Evolutionary conservation across 2,888 invertebrate species (phyloP).

Genomic region (Drosophila vallismaia): DNA sequence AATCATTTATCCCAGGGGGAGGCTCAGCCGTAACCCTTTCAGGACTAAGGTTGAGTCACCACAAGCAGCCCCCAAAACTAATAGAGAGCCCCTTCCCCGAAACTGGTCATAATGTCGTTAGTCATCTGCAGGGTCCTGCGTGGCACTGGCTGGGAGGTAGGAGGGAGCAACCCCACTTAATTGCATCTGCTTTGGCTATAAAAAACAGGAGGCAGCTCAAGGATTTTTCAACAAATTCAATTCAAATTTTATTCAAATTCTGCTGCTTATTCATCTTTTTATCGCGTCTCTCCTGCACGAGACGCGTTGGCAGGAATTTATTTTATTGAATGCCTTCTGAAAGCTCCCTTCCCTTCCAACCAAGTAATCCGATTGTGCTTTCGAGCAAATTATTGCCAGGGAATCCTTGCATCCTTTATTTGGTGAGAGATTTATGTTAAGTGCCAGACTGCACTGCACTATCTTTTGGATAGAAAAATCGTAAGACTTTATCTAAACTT

Average conservation of each 20-base stretch:
- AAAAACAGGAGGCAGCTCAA: slow-evolving; percentile 41
- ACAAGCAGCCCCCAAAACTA: slow-evolving; percentile 26
- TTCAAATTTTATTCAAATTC: slow-evolving; percentile 50
- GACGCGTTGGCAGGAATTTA: slow-evolving; percentile 5
- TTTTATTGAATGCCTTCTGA: slow-evolving; percentile 15
- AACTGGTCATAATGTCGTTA: slow-evolving; percentile 52
- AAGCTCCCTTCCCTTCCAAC: not conserved
- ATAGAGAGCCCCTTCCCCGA: not conserved
- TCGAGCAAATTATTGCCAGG: slow-evolving; percentile 58
- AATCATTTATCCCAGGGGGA: slow-evolving; percentile 47
- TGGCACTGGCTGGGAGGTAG: not conserved
- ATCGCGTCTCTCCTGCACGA: not conserved
- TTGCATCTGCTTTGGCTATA: slow-evolving; percentile 70
- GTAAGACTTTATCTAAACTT: too few species aligned
- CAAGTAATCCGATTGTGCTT: slow-evolving; percentile 58
- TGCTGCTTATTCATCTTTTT: slow-evolving; percentile 44
- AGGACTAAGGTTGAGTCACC: slow-evolving; percentile 60
- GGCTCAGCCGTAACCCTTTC: slow-evolving; percentile 5
- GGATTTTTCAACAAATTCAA: slow-evolving; percentile 8
- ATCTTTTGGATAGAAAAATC: too few species aligned
- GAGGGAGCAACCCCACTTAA: slow-evolving; percentile 49
- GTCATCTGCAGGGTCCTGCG: slow-evolving; percentile 44
- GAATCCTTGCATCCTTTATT: slow-evolving; percentile 4
- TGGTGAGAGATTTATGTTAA: not conserved
- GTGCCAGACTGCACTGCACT: too few species aligned